phyloP scores from a whole-genome alignment of 2,888 invertebrate species.

The Strigamia transsilvanica region DNA sequence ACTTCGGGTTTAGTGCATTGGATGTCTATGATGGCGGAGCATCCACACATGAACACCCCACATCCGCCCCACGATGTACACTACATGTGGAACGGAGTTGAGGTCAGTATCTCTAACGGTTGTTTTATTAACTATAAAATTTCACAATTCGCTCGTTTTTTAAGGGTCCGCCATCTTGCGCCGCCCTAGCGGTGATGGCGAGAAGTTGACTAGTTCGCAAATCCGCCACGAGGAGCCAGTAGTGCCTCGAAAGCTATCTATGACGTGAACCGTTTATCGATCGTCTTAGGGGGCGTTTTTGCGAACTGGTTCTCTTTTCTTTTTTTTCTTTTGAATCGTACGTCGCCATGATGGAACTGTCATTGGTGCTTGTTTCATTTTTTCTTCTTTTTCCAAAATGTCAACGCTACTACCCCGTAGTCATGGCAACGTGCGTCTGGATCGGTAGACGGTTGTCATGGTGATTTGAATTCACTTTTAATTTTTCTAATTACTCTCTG shows the following conservation, averaged over 20 bases:
- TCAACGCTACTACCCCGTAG: conserved; percentile 36
- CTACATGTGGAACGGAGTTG: conserved; percentile 70
- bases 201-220: background rate
- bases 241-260: background rate
- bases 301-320: conserved; percentile 36
- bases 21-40: conserved; percentile 97
- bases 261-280: conserved; percentile 37
- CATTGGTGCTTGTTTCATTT: conserved; percentile 40
- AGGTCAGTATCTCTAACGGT: conserved; percentile 60
- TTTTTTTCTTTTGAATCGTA: conserved; percentile 21
- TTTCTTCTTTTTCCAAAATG: conserved; percentile 40
- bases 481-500: conserved; percentile 1
- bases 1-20: conserved; percentile 78
- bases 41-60: conserved; percentile 74
- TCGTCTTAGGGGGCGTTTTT: conserved; percentile 48
- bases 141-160: conserved; percentile 40
- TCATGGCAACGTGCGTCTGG: conserved; percentile 49
- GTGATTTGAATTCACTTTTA: conserved; percentile 36
- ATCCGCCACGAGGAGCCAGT: background rate
- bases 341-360: conserved; percentile 49
- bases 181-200: conserved; percentile 7
- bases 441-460: conserved; percentile 45
- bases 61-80: conserved; percentile 72
- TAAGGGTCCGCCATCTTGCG: conserved; percentile 27
- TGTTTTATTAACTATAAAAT: background rate